Evolutionary conservation across 2,797 vertebrate species (phyloP).

Genomic region (Siniperca scherzeri): DNA sequence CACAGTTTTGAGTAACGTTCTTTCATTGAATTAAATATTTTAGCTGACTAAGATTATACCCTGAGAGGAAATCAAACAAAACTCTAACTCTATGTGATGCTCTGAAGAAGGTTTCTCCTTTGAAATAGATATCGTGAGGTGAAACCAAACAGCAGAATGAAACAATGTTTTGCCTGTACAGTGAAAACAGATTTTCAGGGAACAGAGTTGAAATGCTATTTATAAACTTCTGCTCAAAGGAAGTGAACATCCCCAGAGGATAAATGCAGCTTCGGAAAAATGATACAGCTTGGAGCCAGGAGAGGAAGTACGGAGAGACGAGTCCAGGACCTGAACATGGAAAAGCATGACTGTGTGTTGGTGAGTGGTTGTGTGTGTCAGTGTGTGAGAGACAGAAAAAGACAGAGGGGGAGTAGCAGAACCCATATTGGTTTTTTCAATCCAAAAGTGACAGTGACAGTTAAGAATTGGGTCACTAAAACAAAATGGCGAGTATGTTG

Average conservation of each 20-base stretch:
- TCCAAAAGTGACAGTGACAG: constrained; percentile 8
- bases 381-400: constrained; percentile 37
- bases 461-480: neutral
- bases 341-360: constrained; percentile 75
- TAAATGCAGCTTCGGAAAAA: constrained; percentile 87
- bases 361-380: neutral
- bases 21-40: constrained; percentile 66
- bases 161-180: constrained; percentile 81
- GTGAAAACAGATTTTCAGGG: constrained; percentile 84
- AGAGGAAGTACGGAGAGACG: constrained; percentile 80
- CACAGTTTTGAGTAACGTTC: constrained; percentile 18
- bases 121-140: constrained; percentile 76
- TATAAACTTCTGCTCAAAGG: constrained; percentile 86
- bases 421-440: constrained; percentile 19
- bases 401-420: constrained; percentile 21
- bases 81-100: constrained; percentile 50
- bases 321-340: constrained; percentile 83
- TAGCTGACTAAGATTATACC: constrained; percentile 65
- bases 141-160: constrained; percentile 72
- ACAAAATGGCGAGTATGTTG: neutral
- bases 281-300: constrained; percentile 86
- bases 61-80: constrained; percentile 74
- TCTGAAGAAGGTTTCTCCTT: constrained; percentile 65
- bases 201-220: constrained; percentile 84
- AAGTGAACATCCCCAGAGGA: constrained; percentile 85